Base-by-base conservation (phyloP, 2,113 vertebrate genomes). In the Pachypanchax playfairii region DNA sequence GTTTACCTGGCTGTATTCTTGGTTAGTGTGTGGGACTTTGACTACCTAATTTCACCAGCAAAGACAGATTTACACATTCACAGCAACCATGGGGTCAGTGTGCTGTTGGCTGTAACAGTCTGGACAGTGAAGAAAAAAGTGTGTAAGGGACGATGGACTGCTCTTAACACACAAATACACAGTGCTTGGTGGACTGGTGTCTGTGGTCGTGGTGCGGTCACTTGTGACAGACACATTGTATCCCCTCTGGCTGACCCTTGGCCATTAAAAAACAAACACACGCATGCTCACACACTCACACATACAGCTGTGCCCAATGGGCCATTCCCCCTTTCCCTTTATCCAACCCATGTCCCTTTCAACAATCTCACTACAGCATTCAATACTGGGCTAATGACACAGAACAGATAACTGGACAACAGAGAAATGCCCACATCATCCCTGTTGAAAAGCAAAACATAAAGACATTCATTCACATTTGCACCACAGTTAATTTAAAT, bases 71-170 rank as follows among this genome's bases (percentile, higher is more conserved):
- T 52, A 55, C 53, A 85, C 65, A 74, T 36, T 57, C 74, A 49
- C 9, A 15, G 43, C 15, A 20, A 78, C 66, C 59, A 53, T 11
- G 56, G 58, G 87, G 88, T 89, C 87, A 90, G 70, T 79, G 85
- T 85, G 87, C 80, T 79, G 84, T 87, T 84, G 86, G 60, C 82
- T 87, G 85, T 86, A 81, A 87, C 82, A 56, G 76, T 72, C 72
- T 74, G 74, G 61, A 73, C 55, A 73, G 61, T 69, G 65, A 70
- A 68, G 64, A 66, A 70, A 72, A 59, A 72, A 73, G 71, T 51
- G 57, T 74, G 63, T 29, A 35, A 72, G 44, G 75, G 41, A 65
- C 70, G 54, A 77, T 70, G 65, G 39, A 82, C 66, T 75, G 68
- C 64, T 77, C 46, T 64, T 76, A 59, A 54, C 56, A 57, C 65